Evolutionary conservation across 2,797 vertebrate species (phyloP).

Genomic region (Rhadinocentrus ornatus): DNA sequence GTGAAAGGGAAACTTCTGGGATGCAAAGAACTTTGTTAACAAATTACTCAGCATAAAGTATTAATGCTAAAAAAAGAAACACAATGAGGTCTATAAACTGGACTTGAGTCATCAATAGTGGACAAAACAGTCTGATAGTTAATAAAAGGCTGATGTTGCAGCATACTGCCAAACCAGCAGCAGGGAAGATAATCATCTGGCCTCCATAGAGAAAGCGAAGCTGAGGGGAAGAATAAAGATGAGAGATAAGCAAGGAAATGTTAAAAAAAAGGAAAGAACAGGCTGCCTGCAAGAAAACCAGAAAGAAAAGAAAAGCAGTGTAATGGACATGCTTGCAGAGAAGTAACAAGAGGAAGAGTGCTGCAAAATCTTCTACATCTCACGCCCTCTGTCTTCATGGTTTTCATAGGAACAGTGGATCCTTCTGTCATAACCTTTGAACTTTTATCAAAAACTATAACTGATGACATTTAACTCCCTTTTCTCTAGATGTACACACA

Average conservation of each 20-base stretch:
- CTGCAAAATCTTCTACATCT: constrained; percentile 11
- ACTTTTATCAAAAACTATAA: constrained; percentile 42
- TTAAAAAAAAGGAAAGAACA: neutral
- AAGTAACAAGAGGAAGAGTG: neutral
- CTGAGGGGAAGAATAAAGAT: neutral
- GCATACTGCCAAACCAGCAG: constrained; percentile 30
- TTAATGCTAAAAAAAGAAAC: neutral
- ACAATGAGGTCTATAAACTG: constrained; percentile 24
- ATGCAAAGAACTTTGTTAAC: neutral
- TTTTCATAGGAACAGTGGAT: constrained; percentile 23
- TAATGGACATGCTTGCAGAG: neutral
- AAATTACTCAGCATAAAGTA: neutral
- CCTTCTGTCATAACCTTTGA: constrained; percentile 22
- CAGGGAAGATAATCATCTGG: constrained; percentile 27
- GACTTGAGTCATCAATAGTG: constrained; percentile 4
- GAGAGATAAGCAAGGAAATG: neutral
- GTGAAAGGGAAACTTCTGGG: neutral
- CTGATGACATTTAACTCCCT: constrained; percentile 30
- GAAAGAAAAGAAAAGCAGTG: neutral
- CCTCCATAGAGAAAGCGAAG: neutral
- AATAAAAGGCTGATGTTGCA: constrained; percentile 2
- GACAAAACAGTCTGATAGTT: constrained; percentile 1
- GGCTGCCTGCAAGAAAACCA: constrained; percentile 1
- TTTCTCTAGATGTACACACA: constrained; percentile 17
- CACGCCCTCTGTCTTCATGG: neutral